Base-by-base conservation (phyloP, 2,888 invertebrate genomes). In the Odontothrips loti region DNA sequence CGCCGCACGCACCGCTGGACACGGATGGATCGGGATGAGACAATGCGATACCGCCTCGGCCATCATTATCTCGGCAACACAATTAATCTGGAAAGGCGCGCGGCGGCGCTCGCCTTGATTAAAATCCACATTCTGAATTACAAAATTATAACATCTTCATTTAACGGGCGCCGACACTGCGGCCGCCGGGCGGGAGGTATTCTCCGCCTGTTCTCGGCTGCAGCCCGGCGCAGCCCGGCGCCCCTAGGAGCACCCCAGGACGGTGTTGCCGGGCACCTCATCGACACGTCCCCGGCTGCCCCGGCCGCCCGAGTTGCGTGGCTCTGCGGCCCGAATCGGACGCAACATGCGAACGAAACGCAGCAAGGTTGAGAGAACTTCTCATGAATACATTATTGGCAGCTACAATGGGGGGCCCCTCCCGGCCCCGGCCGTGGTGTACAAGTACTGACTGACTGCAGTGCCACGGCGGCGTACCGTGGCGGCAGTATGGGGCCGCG, bases 131-230 rank as follows among this genome's bases (percentile, higher is more conserved):
- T 12, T 75, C 68, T 75, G 68, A 75, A 75, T 75, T 75, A 75
- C 68, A 75, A 75, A 75, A 75, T 75, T 75, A 75, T 75, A 75
- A 75, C 68, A 75, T 75, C 68, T 75, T 75, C 68, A 75, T 75
- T 75, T 75, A 75, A 75, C 68, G 68, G 68, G 23, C 68, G 58
- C 58, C 20, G 20, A 58, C 17, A 58, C 34, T 43, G 34, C 6
- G 34, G 34, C n/a, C n/a, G n/a, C n/a, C n/a, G n/a, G n/a, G n/a
- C n/a, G n/a, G n/a, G n/a, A n/a, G n/a, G n/a, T n/a, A n/a, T n/a
- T n/a, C n/a, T n/a, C n/a, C n/a, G n/a, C n/a, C n/a, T n/a, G n/a
- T n/a, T n/a, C n/a, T n/a, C n/a, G n/a, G n/a, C n/a, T n/a, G n/a
- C n/a, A n/a, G n/a, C n/a, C n/a, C n/a, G n/a, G n/a, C n/a, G 34